Conservation (phyloP, 2,113 vertebrate species). For the Triplophysa siluroides region DNA sequence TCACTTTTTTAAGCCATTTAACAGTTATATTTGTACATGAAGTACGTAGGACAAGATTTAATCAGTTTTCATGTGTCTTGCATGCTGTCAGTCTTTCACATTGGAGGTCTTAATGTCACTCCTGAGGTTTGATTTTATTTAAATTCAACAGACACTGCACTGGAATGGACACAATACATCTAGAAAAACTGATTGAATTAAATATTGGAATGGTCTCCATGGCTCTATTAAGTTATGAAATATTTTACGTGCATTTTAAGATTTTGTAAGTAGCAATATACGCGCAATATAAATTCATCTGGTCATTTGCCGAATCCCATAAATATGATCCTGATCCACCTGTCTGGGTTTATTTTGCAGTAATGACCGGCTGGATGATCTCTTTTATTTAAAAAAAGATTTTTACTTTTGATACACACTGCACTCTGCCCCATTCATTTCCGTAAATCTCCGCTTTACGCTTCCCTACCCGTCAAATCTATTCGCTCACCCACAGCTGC, state of each 20-base stretch:
- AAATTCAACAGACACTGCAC: too few relatives aligned
- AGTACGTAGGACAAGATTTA: too few relatives aligned
- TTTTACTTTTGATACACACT: neutral
- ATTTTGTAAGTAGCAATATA: neutral
- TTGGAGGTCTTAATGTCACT: too few relatives aligned
- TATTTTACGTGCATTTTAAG: neutral
- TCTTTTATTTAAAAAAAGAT: constrained; percentile 17
- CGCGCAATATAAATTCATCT: neutral
- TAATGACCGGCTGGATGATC: neutral
- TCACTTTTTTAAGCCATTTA: too few relatives aligned
- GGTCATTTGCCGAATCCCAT: neutral
- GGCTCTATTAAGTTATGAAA: neutral
- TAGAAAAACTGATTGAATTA: too few relatives aligned
- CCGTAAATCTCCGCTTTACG: constrained; percentile 23
- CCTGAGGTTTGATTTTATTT: too few relatives aligned
- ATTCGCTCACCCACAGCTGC: constrained; percentile 36
- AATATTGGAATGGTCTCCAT: too few relatives aligned
- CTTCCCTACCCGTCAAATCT: constrained; percentile 25
- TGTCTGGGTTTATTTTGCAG: neutral
- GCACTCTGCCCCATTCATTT: constrained; percentile 7
- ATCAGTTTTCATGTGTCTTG: too few relatives aligned
- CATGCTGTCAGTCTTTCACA: too few relatives aligned
- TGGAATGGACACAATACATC: too few relatives aligned
- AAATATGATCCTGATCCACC: neutral
- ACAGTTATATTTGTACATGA: too few relatives aligned